Conservation (phyloP, 2,888 invertebrate genomes). For the Tetanocera ferruginea region DNA sequence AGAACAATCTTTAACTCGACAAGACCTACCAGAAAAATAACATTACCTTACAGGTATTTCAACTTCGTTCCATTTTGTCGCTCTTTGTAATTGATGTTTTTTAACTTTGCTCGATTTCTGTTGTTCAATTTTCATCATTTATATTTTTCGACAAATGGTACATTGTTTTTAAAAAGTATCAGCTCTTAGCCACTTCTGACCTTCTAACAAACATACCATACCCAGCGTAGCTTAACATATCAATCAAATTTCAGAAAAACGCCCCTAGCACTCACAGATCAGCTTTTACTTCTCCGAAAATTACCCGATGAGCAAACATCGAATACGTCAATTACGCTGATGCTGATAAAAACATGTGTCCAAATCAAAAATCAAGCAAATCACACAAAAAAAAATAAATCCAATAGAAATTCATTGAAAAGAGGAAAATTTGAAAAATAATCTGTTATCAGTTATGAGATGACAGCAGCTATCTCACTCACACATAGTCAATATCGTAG, state of each 20-base stretch:
- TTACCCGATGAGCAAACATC: not conserved
- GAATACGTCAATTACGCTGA: not conserved
- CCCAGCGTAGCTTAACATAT: not conserved
- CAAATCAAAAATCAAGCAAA: slow-evolving; percentile 3
- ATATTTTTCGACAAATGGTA: too few species aligned
- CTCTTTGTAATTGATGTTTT: too few species aligned
- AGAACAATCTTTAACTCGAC: too few species aligned
- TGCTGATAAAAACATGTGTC: not conserved
- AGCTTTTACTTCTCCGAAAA: not conserved
- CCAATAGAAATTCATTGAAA: slow-evolving; percentile 27
- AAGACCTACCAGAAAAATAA: too few species aligned
- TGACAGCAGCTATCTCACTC: not conserved
- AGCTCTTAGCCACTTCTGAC: too few species aligned
- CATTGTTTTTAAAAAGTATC: too few species aligned
- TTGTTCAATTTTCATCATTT: too few species aligned
- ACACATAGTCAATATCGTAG: not conserved
- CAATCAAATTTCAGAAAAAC: not conserved
- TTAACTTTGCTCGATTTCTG: too few species aligned
- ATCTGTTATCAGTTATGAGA: slow-evolving; percentile 21
- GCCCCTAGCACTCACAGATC: not conserved
- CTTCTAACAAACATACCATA: not conserved
- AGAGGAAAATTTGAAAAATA: slow-evolving; percentile 17
- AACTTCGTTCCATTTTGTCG: too few species aligned
- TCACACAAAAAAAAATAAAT: not conserved
- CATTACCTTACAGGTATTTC: too few species aligned